Base-by-base conservation (phyloP, 1,140 invertebrate genomes). In the Stenopsyche tienmushanensis region DNA sequence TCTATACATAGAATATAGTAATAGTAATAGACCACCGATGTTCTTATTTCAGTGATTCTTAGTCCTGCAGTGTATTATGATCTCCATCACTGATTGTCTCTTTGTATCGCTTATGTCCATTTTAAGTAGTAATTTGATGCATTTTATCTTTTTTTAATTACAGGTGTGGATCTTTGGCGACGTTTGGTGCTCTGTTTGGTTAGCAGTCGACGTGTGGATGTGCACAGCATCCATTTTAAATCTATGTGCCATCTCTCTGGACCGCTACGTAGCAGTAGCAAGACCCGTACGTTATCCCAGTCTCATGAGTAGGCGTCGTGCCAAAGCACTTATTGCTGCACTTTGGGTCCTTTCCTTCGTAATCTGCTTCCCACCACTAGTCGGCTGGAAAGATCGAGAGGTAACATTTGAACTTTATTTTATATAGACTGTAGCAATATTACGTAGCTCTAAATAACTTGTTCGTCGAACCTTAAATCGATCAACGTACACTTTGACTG, bases 271-370 rank as follows among this genome's bases (percentile, higher is more conserved):
- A 73, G 96, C 94, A 0, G 94, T 98, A 53, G 97, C 95, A 8
- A 83, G 93, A 42, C 94, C 96, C 0, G 90, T 98, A 55, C 90
- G 88, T 72, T 98, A 98, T 81, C 92, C 94, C 0, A 89, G 88
- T 78, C 90, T 95, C 69, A 96, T 96, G 91, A 96, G 94, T 60
- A 87, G 89, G 63, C 88, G 86, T 70, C 80, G 93, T 70, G 94
- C 94, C 0, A 95, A 94, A 73, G 79, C 91, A 15, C 84, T 98
- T 65, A 96, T 98, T 17, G 91, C 88, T 41, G 86, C 86, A 3
- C 90, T 98, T 3, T 99, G 97, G 96, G 86, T 97, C 49, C 82
- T 97, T 29, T 96, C 94, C 54, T 97, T 98, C 73, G 88, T 97
- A 70, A 97, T 99, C 63, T 98, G 96, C 77, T 94, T 98, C 74